Evolutionary conservation across 2,888 invertebrate species (phyloP).

Genomic region (Apamea epomidion): DNA sequence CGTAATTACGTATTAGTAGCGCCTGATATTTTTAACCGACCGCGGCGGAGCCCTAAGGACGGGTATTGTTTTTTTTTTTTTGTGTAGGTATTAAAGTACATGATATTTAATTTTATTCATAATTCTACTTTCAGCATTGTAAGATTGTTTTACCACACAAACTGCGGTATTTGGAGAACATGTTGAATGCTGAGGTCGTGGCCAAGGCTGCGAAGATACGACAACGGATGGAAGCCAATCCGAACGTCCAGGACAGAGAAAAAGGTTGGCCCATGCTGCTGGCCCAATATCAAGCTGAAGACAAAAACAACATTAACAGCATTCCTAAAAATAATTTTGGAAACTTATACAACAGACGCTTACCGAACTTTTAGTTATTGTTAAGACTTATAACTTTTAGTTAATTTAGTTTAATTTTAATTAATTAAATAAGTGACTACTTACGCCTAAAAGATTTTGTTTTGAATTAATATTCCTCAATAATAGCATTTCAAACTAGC

Average conservation of each 20-base stretch:
- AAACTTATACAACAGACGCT: constrained; percentile 72
- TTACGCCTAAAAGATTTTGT: constrained; percentile 6
- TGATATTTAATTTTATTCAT: not conserved
- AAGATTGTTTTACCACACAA: constrained; percentile 87
- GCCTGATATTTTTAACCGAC: not conserved
- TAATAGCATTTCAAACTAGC: not conserved
- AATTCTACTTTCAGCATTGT: constrained; percentile 74
- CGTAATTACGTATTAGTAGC: not conserved
- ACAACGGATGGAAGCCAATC: constrained; percentile 82
- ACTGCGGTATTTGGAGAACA: constrained; percentile 85
- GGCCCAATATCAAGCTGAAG: constrained; percentile 81
- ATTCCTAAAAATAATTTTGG: constrained; percentile 65
- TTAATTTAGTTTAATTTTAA: constrained; percentile 30
- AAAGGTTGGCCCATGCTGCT: constrained; percentile 84
- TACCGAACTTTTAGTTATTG: constrained; percentile 67
- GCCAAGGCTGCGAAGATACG: constrained; percentile 86
- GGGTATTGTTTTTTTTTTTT: not conserved
- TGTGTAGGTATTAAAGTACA: not conserved
- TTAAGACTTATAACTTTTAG: constrained; percentile 8
- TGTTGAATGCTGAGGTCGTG: constrained; percentile 85
- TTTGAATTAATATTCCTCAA: not conserved
- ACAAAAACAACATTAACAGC: constrained; percentile 68
- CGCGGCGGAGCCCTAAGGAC: no score
- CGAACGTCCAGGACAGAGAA: constrained; percentile 79
- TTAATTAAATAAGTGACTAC: constrained; percentile 37